Conservation (phyloP, 2,113 vertebrate species). For the Entelurus aequoreus region DNA sequence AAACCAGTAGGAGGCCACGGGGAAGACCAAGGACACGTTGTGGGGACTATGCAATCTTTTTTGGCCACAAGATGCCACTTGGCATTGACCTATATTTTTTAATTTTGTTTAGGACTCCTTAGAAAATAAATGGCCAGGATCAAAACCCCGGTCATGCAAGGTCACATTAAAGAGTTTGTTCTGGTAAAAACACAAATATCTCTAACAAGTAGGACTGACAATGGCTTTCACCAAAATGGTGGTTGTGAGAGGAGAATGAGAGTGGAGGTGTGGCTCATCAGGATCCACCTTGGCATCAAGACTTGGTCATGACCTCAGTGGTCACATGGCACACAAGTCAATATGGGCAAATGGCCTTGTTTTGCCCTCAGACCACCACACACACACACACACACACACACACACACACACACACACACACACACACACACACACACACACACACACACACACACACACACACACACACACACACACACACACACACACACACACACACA, state of each 20-base stretch:
- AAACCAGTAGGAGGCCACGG: no score
- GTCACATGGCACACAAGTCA: slow-evolving; percentile 67
- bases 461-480: no score
- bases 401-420: neutral
- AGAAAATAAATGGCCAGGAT: neutral
- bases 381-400: no score
- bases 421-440: no score
- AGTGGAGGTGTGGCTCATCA: slow-evolving; percentile 69
- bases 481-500: no score
- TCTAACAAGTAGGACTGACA: slow-evolving; percentile 12
- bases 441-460: no score
- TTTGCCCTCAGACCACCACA: slow-evolving; percentile 36
- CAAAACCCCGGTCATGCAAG: no score
- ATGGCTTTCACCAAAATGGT: slow-evolving; percentile 8
- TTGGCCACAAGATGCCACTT: neutral
- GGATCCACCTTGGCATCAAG: slow-evolving; percentile 69
- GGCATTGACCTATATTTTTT: neutral
- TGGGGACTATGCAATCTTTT: neutral
- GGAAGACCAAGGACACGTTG: no score
- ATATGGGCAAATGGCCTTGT: slow-evolving; percentile 64
- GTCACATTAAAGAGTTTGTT: neutral
- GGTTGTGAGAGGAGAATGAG: slow-evolving; percentile 1
- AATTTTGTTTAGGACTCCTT: neutral
- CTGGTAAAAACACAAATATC: neutral
- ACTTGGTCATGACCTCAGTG: slow-evolving; percentile 65